These are phyloP conservation scores for Oreochromis tanganicae DNA, from an alignment of 2,113 vertebrate genomes.

Conservation along the genomic window DNA sequence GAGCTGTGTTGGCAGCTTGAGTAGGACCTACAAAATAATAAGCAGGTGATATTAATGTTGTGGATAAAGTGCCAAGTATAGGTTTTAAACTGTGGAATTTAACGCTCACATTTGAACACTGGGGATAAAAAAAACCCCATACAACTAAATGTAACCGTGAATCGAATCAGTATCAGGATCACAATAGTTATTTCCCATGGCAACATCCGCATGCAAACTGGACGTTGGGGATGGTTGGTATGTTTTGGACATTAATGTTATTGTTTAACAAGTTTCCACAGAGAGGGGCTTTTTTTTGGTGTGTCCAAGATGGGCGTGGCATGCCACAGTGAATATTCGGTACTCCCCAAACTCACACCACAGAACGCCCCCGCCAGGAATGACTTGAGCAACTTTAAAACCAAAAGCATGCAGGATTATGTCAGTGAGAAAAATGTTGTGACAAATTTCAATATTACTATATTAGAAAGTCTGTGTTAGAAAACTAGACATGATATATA, in stretches of 20 bases:
- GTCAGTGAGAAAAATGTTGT: not conserved
- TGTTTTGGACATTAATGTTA: not conserved
- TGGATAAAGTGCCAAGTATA: not conserved
- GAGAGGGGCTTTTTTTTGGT: not conserved
- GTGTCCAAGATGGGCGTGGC: not conserved
- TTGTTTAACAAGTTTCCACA: not conserved
- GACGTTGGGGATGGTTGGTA: not conserved
- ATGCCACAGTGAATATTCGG: not conserved
- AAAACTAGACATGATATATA: not conserved
- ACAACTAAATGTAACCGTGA: not conserved
- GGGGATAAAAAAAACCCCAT: not conserved
- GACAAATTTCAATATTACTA: not conserved
- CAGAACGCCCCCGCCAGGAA: not conserved
- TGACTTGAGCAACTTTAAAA: not conserved
- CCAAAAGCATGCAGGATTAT: not conserved
- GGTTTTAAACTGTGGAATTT: not conserved
- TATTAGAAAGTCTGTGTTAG: not conserved
- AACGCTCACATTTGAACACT: not conserved
- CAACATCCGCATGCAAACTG: not conserved
- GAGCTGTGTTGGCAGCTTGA: not conserved
- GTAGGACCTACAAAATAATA: not conserved
- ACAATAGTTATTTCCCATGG: not conserved
- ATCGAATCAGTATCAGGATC: not conserved
- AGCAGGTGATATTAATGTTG: not conserved
- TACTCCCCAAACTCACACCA: not conserved